Conservation (phyloP, 2,113 vertebrate species). For the Halcyon malimbica region DNA sequence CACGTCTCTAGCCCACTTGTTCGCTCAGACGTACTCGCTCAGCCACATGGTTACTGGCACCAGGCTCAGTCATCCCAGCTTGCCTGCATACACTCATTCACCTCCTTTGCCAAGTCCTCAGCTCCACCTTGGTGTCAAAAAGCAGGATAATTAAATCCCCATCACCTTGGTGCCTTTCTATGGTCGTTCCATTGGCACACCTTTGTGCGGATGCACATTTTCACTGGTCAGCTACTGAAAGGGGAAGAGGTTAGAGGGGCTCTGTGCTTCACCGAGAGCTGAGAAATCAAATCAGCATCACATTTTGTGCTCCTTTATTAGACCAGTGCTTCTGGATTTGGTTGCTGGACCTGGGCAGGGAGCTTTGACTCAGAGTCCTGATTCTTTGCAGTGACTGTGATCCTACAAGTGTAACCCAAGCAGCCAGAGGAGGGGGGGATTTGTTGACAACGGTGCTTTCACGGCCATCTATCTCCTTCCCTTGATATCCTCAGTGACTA, state of each 20-base stretch:
- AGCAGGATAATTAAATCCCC: background rate
- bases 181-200: rapidly evolving
- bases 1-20: background rate
- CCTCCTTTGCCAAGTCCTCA: background rate
- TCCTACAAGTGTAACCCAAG: background rate
- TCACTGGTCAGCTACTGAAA: too few species aligned
- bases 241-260: background rate
- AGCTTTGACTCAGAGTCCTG: background rate
- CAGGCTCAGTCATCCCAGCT: background rate
- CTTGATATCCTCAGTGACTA: background rate
- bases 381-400: background rate
- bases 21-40: background rate
- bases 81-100: background rate
- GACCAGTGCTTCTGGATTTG: background rate
- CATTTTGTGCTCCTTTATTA: background rate
- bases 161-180: background rate
- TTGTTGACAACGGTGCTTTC: background rate
- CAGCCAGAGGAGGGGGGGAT: background rate
- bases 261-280: background rate
- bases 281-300: rapidly evolving
- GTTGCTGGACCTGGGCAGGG: background rate
- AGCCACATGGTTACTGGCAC: background rate
- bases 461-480: background rate
- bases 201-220: rapidly evolving
- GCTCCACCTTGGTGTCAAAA: background rate